Percentiles rank a stretch among this genome's conserved stretches.
These are phyloP conservation scores for Plecturocebus donacophilus DNA, from an alignment of 2,113 vertebrate genomes.

Conservation along the genomic window DNA sequence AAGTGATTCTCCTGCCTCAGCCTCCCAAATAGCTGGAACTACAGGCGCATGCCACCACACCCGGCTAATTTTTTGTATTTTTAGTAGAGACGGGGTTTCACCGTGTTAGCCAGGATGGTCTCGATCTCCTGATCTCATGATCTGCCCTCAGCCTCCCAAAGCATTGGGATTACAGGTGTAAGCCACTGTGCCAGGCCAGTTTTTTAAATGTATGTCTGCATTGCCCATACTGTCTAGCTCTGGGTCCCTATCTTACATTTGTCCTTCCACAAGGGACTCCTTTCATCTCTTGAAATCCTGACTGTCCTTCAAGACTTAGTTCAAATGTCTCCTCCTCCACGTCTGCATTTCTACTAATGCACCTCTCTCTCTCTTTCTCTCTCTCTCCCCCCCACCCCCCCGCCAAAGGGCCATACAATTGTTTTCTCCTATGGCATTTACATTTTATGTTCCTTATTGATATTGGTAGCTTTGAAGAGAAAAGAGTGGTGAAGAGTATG, in stretches of 20 bases:
- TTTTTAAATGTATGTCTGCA: background rate
- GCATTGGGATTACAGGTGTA: too few species aligned
- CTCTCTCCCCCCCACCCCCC: background rate
- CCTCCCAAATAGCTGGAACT: too few species aligned
- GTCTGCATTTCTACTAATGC: background rate
- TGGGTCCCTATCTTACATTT: background rate
- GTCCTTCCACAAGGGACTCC: background rate
- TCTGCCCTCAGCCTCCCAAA: too few species aligned
- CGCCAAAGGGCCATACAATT: background rate
- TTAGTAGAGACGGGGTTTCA: too few species aligned
- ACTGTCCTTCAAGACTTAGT: background rate
- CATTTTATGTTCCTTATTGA: background rate
- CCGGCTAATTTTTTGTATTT: too few species aligned
- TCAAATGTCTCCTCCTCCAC: background rate
- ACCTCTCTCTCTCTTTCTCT: accelerated
- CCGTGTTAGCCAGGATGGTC: too few species aligned
- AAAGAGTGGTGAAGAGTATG: background rate
- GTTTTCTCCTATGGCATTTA: background rate
- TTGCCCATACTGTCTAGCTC: background rate
- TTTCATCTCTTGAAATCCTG: background rate
- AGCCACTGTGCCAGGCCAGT: too few species aligned
- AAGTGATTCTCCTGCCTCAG: too few species aligned
- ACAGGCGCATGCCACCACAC: too few species aligned
- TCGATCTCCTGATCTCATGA: too few species aligned
- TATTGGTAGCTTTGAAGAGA: background rate